Evolutionary conservation across 2,113 vertebrate species (phyloP).

Genomic region (Bos javanicus): DNA sequence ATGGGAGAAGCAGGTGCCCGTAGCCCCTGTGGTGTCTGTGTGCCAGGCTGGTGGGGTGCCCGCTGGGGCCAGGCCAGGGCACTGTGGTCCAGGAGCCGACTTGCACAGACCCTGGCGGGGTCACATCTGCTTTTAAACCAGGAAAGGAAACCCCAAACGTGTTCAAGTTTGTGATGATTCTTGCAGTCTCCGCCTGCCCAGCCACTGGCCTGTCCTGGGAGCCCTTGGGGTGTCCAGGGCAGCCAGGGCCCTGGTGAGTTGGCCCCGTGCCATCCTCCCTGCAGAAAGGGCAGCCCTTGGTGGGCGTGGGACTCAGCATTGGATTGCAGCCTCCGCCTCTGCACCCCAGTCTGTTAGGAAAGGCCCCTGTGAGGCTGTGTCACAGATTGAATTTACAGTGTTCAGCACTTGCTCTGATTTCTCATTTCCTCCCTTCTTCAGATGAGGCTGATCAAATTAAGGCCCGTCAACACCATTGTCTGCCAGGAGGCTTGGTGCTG

Average conservation of each 20-base stretch:
- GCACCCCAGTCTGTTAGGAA: not conserved
- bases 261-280: not conserved
- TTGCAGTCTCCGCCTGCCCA: not conserved
- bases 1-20: not conserved
- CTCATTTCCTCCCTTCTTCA: slow-evolving; percentile 18
- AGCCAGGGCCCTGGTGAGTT: not conserved
- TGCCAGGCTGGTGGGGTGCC: fast-evolving
- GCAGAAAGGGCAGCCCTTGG: not conserved
- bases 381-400: not conserved
- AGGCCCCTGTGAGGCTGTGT: not conserved
- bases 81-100: fast-evolving
- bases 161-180: not conserved
- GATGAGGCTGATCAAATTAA: slow-evolving; percentile 43
- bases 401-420: slow-evolving; percentile 44
- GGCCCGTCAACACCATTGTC: not conserved
- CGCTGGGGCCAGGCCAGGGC: not conserved
- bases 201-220: not conserved
- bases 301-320: not conserved
- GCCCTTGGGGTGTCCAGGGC: not conserved
- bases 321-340: fast-evolving
- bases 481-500: not conserved
- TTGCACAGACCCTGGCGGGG: not conserved
- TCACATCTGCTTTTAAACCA: not conserved
- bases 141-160: not conserved
- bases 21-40: not conserved